Conservation (phyloP, 2,113 vertebrate genomes). For the Bos taurus region DNA sequence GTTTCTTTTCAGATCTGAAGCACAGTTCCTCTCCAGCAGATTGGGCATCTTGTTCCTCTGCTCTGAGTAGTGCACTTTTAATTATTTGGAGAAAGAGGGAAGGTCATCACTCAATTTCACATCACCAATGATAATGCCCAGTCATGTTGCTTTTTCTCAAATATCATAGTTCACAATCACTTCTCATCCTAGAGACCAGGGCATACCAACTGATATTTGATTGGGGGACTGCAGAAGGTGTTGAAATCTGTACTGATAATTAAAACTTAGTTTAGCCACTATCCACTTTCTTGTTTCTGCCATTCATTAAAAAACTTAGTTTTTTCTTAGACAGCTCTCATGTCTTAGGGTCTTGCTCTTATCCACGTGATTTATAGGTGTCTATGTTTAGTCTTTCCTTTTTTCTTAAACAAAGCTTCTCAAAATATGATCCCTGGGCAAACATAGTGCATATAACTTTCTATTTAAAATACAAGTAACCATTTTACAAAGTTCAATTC, state of each 20-base stretch:
- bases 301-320: neutral
- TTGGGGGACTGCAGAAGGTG: neutral
- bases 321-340: neutral
- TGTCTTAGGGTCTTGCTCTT: neutral
- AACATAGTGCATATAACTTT: neutral
- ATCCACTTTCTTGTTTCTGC: neutral
- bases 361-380: neutral
- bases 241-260: neutral
- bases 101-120: neutral
- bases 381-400: neutral
- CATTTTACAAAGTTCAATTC: conserved; percentile 35
- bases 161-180: neutral
- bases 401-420: neutral
- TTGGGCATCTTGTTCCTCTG: neutral
- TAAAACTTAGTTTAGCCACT: neutral
- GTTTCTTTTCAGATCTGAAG: conserved; percentile 23
- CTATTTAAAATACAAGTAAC: neutral
- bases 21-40: neutral
- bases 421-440: neutral
- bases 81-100: neutral
- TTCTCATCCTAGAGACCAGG: neutral
- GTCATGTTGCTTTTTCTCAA: neutral
- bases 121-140: neutral
- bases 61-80: neutral
- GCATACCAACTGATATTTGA: neutral